Evolutionary conservation across 2,797 vertebrate genomes (phyloP).

Genomic region (Schizopygopsis pylzovi): DNA sequence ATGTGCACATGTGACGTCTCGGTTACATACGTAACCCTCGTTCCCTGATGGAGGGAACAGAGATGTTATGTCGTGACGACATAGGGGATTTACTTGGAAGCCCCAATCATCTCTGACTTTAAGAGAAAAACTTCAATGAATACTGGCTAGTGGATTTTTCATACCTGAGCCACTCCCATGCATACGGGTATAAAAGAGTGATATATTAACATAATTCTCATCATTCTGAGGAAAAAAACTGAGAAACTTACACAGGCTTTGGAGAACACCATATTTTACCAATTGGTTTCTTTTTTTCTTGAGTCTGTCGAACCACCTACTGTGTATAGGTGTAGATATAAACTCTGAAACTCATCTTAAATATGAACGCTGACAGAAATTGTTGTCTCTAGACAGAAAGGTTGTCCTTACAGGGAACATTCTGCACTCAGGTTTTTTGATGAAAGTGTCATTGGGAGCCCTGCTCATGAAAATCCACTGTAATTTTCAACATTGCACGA

Average conservation of each 20-base stretch:
- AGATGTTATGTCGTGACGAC: too few relatives aligned
- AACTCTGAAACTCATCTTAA: background rate
- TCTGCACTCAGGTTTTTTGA: background rate
- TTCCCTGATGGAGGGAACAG: too few relatives aligned
- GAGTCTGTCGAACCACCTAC: background rate
- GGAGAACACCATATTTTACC: background rate
- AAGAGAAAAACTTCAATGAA: too few relatives aligned
- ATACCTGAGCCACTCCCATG: too few relatives aligned
- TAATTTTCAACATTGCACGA: background rate
- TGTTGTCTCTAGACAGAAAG: slow-evolving; percentile 8
- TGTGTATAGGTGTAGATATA: background rate
- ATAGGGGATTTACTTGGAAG: too few relatives aligned
- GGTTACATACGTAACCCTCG: too few relatives aligned
- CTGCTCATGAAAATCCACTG: background rate
- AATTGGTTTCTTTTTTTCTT: background rate
- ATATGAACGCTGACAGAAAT: background rate
- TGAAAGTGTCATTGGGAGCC: slow-evolving; percentile 9
- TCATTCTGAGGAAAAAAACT: background rate
- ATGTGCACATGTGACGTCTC: too few relatives aligned
- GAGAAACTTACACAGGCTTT: background rate
- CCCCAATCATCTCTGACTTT: too few relatives aligned
- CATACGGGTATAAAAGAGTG: too few relatives aligned
- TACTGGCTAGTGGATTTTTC: too few relatives aligned
- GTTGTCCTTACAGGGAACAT: background rate
- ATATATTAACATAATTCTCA: too few relatives aligned